These are phyloP conservation scores for Microtus montanus DNA, from an alignment of 2,113 vertebrate genomes.

Conservation along the genomic window DNA sequence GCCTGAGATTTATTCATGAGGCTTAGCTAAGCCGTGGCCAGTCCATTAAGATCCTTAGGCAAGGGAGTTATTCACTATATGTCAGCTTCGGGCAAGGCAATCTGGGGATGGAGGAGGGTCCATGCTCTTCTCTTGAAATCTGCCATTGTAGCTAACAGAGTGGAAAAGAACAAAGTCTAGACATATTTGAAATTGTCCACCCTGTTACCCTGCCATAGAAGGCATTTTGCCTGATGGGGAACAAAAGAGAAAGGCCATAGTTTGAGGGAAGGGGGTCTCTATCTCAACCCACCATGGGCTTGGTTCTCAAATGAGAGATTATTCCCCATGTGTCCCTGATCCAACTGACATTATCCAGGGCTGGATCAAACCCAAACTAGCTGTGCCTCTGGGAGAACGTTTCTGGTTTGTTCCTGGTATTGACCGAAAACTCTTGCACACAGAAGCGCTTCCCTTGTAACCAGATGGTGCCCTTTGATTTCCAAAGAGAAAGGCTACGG, in stretches of 20 bases:
- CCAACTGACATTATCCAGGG: background rate
- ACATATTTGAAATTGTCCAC: background rate
- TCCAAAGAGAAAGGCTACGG: conserved; percentile 2
- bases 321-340: background rate
- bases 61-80: background rate
- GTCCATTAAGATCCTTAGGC: background rate
- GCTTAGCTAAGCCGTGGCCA: background rate
- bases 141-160: background rate
- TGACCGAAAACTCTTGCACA: background rate
- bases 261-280: background rate
- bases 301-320: background rate
- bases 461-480: conserved; percentile 36
- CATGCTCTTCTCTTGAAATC: background rate
- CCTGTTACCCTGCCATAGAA: background rate
- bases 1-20: background rate
- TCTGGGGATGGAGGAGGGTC: background rate
- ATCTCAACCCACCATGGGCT: background rate
- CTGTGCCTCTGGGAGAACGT: background rate
- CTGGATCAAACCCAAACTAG: conserved; percentile 41
- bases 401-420: conserved; percentile 32
- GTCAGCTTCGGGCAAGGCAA: background rate
- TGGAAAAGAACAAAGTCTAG: background rate
- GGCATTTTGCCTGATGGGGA: background rate
- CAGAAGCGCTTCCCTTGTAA: conserved; percentile 57
- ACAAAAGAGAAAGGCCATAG: conserved; percentile 24